A percentile compares a stretch with the other conserved stretches of the same genome.
phyloP scores from a whole-genome alignment of 2,113 vertebrate genomes.

The Cyphomyrus plagiostoma region DNA sequence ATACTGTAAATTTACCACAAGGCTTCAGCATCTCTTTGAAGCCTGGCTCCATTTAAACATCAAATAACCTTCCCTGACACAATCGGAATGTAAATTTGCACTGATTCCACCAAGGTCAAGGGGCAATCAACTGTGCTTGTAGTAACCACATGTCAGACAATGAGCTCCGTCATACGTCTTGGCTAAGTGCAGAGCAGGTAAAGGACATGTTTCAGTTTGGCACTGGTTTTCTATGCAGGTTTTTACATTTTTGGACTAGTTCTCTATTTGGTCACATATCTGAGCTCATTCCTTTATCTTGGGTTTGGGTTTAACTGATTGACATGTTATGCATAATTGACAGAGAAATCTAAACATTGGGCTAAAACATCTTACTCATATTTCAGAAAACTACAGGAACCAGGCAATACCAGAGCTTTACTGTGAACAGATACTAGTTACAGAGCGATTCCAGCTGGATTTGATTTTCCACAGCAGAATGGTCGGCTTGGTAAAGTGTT shows the following conservation, averaged over 20 bases:
- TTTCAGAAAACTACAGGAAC: background rate
- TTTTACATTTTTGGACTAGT: background rate
- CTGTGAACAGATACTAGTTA: background rate
- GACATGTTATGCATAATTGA: background rate
- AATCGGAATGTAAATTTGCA: conserved; percentile 70
- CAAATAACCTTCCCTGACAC: conserved; percentile 64
- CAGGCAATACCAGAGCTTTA: background rate
- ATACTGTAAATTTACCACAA: conserved; percentile 55
- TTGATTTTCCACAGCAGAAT: background rate
- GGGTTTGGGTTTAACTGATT: background rate
- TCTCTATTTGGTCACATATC: background rate
- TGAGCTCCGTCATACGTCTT: conserved; percentile 26
- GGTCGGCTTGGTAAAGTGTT: background rate
- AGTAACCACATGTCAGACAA: conserved; percentile 30
- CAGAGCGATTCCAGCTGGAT: background rate
- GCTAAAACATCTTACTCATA: background rate
- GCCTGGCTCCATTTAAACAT: conserved; percentile 74
- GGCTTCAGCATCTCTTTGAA: conserved; percentile 65
- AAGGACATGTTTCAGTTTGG: background rate
- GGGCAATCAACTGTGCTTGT: conserved; percentile 46
- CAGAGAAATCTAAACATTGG: background rate
- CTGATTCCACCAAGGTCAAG: conserved; percentile 59
- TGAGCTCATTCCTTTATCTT: background rate
- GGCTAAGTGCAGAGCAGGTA: background rate
- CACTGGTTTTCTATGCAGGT: background rate